These are phyloP conservation scores for Otis tarda DNA, from an alignment of 2,113 vertebrate genomes.

Conservation along the genomic window DNA sequence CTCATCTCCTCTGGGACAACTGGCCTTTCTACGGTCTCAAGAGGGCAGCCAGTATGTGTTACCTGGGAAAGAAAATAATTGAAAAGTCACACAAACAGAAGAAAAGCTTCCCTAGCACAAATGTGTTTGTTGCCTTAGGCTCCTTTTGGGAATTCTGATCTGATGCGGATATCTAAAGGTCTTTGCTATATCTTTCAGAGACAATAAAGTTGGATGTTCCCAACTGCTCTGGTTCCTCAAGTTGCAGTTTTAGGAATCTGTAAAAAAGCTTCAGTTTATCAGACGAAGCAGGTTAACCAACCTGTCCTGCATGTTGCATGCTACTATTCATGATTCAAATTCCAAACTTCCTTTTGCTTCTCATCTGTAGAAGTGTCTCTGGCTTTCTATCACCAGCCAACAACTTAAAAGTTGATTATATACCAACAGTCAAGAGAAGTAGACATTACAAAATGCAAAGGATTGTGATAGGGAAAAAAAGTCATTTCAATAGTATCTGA, in stretches of 20 bases:
- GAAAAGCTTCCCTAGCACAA: neutral
- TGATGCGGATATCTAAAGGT: accelerated
- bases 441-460: neutral
- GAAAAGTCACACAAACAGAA: neutral
- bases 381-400: neutral
- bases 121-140: neutral
- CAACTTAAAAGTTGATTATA: neutral
- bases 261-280: neutral
- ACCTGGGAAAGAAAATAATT: neutral
- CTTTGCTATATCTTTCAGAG: neutral
- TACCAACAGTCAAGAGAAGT: neutral
- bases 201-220: neutral
- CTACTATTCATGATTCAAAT: neutral
- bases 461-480: neutral
- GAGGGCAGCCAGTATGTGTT: neutral
- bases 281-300: neutral
- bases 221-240: neutral
- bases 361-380: neutral
- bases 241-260: neutral
- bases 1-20: neutral
- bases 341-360: neutral
- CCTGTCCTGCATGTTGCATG: neutral
- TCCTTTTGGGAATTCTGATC: neutral
- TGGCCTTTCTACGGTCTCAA: neutral
- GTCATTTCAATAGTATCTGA: neutral